A percentile compares a stretch with the other conserved stretches of the same genome.
Evolutionary conservation across 2,888 invertebrate species (phyloP).

Genomic region (Caenorhabditis doughertyi): DNA sequence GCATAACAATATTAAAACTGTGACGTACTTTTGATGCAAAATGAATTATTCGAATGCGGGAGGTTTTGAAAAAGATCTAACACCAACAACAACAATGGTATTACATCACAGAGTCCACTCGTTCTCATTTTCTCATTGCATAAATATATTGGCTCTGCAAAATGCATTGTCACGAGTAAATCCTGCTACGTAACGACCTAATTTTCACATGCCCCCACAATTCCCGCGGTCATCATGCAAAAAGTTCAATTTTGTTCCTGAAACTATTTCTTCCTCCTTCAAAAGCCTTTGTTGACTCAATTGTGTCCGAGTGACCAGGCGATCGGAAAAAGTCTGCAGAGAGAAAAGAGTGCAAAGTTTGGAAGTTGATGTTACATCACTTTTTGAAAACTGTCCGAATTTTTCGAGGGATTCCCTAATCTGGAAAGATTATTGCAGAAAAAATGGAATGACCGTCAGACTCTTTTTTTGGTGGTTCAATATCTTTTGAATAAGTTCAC

Average conservation of each 20-base stretch:
- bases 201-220: conserved; percentile 17
- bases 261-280: not conserved
- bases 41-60: not conserved
- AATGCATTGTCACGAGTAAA: conserved; percentile 14
- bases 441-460: not conserved
- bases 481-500: conserved; percentile 30
- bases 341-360: conserved; percentile 38
- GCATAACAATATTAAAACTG: not conserved
- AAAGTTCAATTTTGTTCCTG: not conserved
- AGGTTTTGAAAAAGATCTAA: not conserved
- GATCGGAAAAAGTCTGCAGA: conserved; percentile 26
- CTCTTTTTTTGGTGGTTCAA: conserved; percentile 7
- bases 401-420: conserved; percentile 26
- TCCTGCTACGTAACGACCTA: not conserved
- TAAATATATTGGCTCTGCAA: too few relatives aligned
- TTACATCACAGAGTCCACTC: conserved; percentile 11
- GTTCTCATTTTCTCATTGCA: not conserved
- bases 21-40: not conserved
- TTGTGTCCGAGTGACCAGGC: conserved; percentile 33
- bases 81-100: not conserved
- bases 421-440: not conserved
- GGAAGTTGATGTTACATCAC: conserved; percentile 25
- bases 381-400: conserved; percentile 44
- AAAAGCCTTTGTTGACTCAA: conserved; percentile 43
- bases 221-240: conserved; percentile 21